A percentile compares a stretch with the other conserved stretches of the same genome.
These are phyloP conservation scores for Gorsachius goisagi DNA, from an alignment of 2,113 vertebrate species.

Conservation along the genomic window DNA sequence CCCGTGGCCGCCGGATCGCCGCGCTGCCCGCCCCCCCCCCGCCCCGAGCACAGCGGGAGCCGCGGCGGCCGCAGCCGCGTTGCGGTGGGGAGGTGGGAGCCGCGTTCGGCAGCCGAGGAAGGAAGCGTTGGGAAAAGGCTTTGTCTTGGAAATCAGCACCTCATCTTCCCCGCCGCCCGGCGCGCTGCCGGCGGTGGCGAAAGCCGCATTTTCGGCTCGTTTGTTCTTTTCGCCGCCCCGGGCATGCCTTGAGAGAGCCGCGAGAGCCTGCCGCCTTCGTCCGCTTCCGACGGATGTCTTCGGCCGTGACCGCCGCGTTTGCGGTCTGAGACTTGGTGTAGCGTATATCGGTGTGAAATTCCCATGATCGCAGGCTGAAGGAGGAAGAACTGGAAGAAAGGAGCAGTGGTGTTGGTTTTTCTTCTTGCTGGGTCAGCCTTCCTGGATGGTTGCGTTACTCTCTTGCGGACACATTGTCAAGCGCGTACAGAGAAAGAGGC, in stretches of 20 bases:
- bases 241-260: conserved; percentile 68
- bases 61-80: conserved; percentile 1
- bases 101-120: conserved; percentile 55
- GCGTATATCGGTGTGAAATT: not conserved
- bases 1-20: not conserved
- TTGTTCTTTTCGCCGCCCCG: not conserved
- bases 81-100: conserved; percentile 48
- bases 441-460: conserved; percentile 31
- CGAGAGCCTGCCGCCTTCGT: not conserved
- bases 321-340: not conserved
- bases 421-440: conserved; percentile 39
- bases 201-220: not conserved
- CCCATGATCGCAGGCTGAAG: conserved; percentile 36
- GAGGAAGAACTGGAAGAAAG: conserved; percentile 39
- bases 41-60: not conserved
- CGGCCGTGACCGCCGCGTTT: not conserved
- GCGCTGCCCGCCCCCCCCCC: not conserved
- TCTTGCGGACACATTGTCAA: not conserved
- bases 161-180: not conserved
- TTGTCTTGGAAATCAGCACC: conserved; percentile 71
- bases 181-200: conserved; percentile 40
- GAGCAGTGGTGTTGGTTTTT: not conserved
- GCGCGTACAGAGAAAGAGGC: not conserved
- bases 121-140: conserved; percentile 43
- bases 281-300: conserved; percentile 49